phyloP scores from a whole-genome alignment of 2,113 vertebrate species.

The Nothobranchius furzeri region DNA sequence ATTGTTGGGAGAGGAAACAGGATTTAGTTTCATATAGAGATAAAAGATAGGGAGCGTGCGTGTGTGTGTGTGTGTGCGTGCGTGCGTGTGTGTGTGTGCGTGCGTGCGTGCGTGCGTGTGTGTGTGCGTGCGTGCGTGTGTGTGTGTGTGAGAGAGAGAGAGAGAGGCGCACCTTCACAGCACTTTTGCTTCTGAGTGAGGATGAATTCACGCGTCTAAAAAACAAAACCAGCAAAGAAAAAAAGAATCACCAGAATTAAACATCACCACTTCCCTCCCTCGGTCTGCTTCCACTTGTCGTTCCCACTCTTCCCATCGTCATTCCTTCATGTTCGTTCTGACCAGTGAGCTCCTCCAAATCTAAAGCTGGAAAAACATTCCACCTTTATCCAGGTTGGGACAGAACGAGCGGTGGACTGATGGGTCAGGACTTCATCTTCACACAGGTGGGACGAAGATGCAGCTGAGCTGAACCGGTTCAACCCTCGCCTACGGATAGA shows the following conservation, averaged over 20 bases:
- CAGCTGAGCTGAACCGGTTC: no score
- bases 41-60: constrained; percentile 61
- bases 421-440: neutral
- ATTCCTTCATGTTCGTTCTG: no score
- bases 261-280: neutral
- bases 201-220: constrained; percentile 37
- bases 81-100: constrained; percentile 40
- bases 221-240: constrained; percentile 37
- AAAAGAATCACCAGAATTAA: constrained; percentile 30
- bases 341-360: no score
- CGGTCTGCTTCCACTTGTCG: no score
- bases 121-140: constrained; percentile 40
- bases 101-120: constrained; percentile 35
- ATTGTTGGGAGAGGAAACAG: neutral
- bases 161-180: constrained; percentile 40
- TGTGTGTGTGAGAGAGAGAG: constrained; percentile 53
- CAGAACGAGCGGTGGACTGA: no score
- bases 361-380: no score
- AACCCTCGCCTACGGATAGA: no score
- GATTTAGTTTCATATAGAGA: constrained; percentile 66
- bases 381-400: no score
- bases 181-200: constrained; percentile 33
- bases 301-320: no score
- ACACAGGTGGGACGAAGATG: no score
- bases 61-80: no score